Conservation (phyloP, 2,888 invertebrate genomes). For the Microctonus aethiopoides region DNA sequence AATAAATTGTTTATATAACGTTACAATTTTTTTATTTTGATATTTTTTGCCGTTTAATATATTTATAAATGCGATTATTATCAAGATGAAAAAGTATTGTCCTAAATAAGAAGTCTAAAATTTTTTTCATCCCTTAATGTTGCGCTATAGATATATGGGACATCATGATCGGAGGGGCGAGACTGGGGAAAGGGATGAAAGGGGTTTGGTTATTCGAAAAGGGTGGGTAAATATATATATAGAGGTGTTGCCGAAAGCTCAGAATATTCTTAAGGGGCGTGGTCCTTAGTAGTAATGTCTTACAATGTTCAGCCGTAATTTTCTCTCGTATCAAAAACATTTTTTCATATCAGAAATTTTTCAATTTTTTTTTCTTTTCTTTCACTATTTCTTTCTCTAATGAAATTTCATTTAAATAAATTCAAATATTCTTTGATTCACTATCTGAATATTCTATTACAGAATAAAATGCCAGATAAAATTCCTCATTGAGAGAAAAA, state of each 20-base stretch:
- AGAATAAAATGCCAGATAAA: neutral
- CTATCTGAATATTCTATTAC: neutral
- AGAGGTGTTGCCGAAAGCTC: constrained; percentile 56
- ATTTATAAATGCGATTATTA: neutral
- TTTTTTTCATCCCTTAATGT: constrained; percentile 39
- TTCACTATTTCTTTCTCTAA: no score
- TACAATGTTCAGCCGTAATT: constrained; percentile 42
- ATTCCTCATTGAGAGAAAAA: neutral
- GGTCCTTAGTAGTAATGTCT: constrained; percentile 57
- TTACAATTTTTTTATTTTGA: neutral
- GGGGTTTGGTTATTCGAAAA: constrained; percentile 45
- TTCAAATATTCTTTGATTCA: neutral
- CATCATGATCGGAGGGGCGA: neutral
- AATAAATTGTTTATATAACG: neutral
- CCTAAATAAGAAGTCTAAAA: constrained; percentile 9
- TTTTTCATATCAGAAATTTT: neutral
- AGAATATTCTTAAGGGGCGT: constrained; percentile 54
- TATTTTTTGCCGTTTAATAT: neutral
- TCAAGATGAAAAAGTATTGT: constrained; percentile 38
- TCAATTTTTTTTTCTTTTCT: neutral
- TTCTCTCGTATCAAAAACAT: constrained; percentile 8
- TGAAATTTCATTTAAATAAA: no score
- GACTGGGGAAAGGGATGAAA: neutral
- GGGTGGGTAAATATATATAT: no score
- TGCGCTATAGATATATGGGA: neutral